phyloP scores from a whole-genome alignment of 2,888 invertebrate species.

The Oithona nana region DNA sequence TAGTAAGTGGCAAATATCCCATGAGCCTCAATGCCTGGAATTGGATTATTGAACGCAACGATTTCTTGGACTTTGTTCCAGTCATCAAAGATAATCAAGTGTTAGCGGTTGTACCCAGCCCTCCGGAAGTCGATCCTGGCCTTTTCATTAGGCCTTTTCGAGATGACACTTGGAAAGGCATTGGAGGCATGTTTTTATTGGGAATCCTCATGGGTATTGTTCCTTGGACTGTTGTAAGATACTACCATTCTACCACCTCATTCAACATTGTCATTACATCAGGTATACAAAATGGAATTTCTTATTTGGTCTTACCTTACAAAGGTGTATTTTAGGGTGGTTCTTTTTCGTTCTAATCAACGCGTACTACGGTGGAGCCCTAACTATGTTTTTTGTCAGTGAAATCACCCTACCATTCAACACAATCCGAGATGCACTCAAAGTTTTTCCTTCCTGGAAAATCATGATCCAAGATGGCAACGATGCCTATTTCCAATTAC shows the following conservation, averaged over 20 bases:
- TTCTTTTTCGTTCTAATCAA: neutral
- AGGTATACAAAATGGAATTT: too few species aligned
- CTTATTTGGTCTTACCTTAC: too few species aligned
- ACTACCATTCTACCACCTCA: too few species aligned
- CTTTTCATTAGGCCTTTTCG: neutral
- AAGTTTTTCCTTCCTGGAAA: neutral
- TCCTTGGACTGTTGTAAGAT: too few species aligned
- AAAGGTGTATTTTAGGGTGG: too few species aligned
- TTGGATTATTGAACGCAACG: neutral
- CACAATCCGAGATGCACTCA: neutral
- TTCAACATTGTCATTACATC: too few species aligned
- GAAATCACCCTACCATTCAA: neutral
- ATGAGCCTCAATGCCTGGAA: neutral
- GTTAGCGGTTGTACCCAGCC: neutral
- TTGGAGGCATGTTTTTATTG: neutral
- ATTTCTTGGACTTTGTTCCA: neutral
- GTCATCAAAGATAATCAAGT: neutral
- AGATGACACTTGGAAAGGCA: neutral
- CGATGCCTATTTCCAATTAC: neutral
- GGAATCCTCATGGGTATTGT: too few species aligned
- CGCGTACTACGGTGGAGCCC: neutral
- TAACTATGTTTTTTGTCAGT: neutral
- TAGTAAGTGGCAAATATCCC: neutral
- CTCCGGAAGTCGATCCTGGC: neutral
- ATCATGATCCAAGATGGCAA: neutral